Conservation (phyloP, 2,797 vertebrate genomes). For the Crenichthys baileyi region DNA sequence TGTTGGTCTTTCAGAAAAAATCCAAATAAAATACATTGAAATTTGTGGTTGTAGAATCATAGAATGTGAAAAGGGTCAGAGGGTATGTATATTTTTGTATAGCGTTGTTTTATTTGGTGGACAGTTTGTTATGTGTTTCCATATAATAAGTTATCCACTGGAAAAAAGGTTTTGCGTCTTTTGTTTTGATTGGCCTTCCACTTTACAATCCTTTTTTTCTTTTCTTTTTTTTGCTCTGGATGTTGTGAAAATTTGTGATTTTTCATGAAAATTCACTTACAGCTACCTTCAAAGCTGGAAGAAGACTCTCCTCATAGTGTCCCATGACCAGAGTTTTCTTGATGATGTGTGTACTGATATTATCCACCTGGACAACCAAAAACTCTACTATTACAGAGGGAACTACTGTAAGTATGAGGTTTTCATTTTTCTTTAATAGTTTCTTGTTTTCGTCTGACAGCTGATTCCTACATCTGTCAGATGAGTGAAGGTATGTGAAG, state of each 20-base stretch:
- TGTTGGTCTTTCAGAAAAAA: background rate
- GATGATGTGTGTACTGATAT: slow-evolving; percentile 94
- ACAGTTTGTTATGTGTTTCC: background rate
- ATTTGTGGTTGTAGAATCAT: background rate
- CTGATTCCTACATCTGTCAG: background rate
- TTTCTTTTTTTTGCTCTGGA: background rate
- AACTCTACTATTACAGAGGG: slow-evolving; percentile 91
- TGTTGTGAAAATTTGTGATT: background rate
- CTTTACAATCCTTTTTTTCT: background rate
- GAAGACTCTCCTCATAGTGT: slow-evolving; percentile 92
- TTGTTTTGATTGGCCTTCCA: background rate
- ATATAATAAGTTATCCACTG: background rate
- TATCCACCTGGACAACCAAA: slow-evolving; percentile 89
- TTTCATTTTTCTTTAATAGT: background rate
- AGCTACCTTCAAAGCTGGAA: slow-evolving; percentile 95
- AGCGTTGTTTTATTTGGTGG: background rate
- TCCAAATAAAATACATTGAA: background rate
- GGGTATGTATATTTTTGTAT: background rate
- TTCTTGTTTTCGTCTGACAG: background rate
- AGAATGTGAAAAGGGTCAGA: background rate
- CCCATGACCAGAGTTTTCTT: slow-evolving; percentile 94
- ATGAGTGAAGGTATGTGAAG: too few relatives aligned
- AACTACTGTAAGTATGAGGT: slow-evolving; percentile 82
- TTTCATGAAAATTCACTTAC: background rate
- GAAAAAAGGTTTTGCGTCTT: background rate